Conservation (phyloP, 1,140 invertebrate genomes). For the Diprion similis region DNA sequence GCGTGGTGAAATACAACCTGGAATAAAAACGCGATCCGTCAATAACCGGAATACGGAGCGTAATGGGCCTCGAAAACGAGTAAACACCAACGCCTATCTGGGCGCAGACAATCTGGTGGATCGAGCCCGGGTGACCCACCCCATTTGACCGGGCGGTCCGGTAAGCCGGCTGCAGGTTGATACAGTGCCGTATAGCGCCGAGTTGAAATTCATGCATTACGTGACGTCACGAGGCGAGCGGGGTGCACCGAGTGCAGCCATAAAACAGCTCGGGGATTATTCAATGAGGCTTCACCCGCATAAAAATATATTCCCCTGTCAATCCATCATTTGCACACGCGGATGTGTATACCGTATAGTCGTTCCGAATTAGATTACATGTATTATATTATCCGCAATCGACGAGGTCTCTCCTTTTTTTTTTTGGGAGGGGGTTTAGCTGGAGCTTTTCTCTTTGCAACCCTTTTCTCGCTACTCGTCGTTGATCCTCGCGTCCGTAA, state of each 20-base stretch:
- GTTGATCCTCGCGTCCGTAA: no score
- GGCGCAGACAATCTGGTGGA: no score
- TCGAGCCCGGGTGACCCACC: background rate
- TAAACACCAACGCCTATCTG: no score
- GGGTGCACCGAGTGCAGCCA: background rate
- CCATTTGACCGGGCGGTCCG: background rate
- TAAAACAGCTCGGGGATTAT: background rate
- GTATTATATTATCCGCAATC: no score
- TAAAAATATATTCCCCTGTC: background rate
- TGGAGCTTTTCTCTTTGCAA: no score
- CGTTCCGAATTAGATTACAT: background rate
- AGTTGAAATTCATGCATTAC: background rate
- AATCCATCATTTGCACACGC: background rate
- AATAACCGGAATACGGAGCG: no score
- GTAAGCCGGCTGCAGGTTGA: background rate
- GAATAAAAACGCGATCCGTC: background rate
- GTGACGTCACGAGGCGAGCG: background rate
- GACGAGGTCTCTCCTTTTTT: no score
- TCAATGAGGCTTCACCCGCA: background rate
- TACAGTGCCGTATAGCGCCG: background rate
- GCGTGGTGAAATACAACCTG: background rate
- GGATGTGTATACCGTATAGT: background rate
- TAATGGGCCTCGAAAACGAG: no score
- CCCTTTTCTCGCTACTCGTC: no score
- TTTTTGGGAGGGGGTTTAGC: no score